Evolutionary conservation across 2,797 vertebrate species (phyloP), one percentile per base, ranked within the genome.

Genomic region (Iguana delicatissima): DNA sequence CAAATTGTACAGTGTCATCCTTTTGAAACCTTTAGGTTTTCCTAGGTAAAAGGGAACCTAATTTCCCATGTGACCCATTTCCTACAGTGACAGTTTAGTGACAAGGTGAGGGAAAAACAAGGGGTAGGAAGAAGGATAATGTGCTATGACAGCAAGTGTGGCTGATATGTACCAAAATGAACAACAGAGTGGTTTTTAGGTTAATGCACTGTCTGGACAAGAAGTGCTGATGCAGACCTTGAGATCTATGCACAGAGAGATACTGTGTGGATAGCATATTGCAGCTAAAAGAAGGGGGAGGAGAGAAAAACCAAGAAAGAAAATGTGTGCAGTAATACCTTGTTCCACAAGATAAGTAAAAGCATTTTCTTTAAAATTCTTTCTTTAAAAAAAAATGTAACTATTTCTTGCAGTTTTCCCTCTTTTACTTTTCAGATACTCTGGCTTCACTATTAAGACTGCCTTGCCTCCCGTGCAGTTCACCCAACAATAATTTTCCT

Each of bases 161-260:
- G 89, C 89, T 93, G 90, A 93, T 92, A 94, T 90, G 90, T 86
- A 92, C 91, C 89, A 91, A 92, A 89, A 93, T 82, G 84, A 90
- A 92, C 90, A 95, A 91, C 76, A 82, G 46, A 72, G 76, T 89
- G 86, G 59, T 88, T 84, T 92, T 93, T 83, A 76, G 94, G 69
- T 91, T 87, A 88, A 91, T 90, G 80, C 90, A 83, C 59, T 73
- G 83, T 13, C 29, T 89, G 89, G 87, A 89, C 80, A 82, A 86
- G 89, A 88, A 94, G 50, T 94, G 93, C 95, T 94, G 85, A 73
- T 67, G 9, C 55, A 87, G 82, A 89, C 86, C 88, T 87, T 93
- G 57, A 50, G 87, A 94, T 96, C 89, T 93, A 85, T 93, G 93
- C 50, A 85, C 64, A 46, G 84, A 93, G 89, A 95, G 84, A 93